Conservation (phyloP, 1,140 invertebrate species). For the Atta colombica region DNA sequence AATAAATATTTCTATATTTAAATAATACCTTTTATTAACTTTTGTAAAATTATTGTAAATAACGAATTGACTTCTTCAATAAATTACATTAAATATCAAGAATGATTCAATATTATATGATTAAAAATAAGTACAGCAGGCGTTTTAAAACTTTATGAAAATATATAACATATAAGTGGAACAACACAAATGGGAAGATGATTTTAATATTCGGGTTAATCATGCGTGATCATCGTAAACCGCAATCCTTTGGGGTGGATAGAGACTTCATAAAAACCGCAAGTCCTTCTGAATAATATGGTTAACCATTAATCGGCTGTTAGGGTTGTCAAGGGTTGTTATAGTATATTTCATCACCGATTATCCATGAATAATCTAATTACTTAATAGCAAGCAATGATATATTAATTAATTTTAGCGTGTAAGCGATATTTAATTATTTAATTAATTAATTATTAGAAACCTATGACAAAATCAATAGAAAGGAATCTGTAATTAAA, state of each 20-base stretch:
- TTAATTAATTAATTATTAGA: conserved; percentile 17
- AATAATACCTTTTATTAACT: conserved; percentile 18
- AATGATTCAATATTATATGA: background rate
- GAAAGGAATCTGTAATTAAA: conserved; percentile 39
- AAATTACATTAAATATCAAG: background rate
- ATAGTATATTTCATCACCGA: conserved; percentile 6
- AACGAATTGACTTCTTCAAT: background rate
- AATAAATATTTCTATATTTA: background rate
- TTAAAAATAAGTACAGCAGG: background rate
- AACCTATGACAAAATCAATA: conserved; percentile 39
- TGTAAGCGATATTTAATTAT: background rate
- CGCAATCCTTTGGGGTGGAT: conserved; percentile 66
- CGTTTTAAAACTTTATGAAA: background rate
- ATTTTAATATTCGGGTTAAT: conserved; percentile 66
- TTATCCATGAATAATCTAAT: conserved; percentile 35
- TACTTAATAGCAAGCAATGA: background rate
- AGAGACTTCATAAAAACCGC: conserved; percentile 72
- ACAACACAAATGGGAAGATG: background rate
- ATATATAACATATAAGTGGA: background rate
- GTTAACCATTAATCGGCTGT: conserved; percentile 65
- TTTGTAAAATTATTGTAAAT: background rate
- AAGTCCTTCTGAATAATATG: conserved; percentile 73
- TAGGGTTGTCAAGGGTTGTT: conserved; percentile 28
- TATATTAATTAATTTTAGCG: conserved; percentile 26
- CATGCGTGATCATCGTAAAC: conserved; percentile 60